Evolutionary conservation across 2,888 invertebrate species (phyloP).

Genomic region (Euproctis similis): DNA sequence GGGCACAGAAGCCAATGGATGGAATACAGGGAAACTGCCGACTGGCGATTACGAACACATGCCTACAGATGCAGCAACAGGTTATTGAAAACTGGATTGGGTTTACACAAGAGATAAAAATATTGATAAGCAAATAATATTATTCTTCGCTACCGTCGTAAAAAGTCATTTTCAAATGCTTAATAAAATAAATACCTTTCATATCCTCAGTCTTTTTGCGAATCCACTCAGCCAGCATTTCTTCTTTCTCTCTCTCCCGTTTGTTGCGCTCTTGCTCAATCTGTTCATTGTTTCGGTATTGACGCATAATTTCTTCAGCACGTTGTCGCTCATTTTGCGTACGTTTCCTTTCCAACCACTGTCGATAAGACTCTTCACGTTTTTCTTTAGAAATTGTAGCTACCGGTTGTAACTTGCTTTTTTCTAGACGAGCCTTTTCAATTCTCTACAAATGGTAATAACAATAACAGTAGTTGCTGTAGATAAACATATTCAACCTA

Average conservation of each 20-base stretch:
- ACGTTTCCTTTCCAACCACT: constrained; percentile 74
- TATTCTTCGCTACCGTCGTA: too few relatives aligned
- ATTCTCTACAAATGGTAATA: constrained; percentile 47
- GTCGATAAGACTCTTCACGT: constrained; percentile 63
- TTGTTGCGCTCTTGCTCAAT: constrained; percentile 50
- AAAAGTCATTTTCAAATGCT: too few relatives aligned
- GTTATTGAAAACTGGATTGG: too few relatives aligned
- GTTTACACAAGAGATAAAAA: too few relatives aligned
- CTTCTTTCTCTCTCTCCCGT: constrained; percentile 54
- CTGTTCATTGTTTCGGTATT: constrained; percentile 45
- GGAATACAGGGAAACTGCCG: too few relatives aligned
- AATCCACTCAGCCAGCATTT: constrained; percentile 74
- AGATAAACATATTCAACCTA: too few relatives aligned
- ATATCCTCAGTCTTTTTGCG: constrained; percentile 75
- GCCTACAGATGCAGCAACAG: too few relatives aligned
- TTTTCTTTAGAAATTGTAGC: constrained; percentile 51
- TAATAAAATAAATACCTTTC: too few relatives aligned
- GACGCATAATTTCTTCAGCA: constrained; percentile 58
- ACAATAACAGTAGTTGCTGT: too few relatives aligned
- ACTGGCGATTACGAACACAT: too few relatives aligned
- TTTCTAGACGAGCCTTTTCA: constrained; percentile 45
- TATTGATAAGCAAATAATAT: too few relatives aligned
- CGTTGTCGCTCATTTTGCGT: constrained; percentile 47
- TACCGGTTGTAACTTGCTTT: constrained; percentile 32
- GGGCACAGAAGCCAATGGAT: too few relatives aligned